Evolutionary conservation across 2,113 vertebrate genomes (phyloP).

Genomic region (Ceratotherium simum): DNA sequence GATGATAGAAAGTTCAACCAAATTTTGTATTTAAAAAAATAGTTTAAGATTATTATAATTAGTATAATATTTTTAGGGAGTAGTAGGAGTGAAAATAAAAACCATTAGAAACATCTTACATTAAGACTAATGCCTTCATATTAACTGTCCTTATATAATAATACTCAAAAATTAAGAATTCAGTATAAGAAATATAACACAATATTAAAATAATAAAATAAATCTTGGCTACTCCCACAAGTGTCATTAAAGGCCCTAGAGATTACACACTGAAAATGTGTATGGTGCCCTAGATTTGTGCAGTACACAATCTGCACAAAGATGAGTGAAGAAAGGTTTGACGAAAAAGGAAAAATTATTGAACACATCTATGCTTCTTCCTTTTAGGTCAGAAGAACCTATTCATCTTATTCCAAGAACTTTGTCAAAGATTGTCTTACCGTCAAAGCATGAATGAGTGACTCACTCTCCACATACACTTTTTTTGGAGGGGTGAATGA

Average conservation of each 20-base stretch:
- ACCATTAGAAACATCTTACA: background rate
- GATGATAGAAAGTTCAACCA: background rate
- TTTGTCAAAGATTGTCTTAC: background rate
- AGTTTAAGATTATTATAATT: background rate
- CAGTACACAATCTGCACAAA: background rate
- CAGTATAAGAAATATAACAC: background rate
- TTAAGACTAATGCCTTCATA: background rate
- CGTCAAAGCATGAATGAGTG: background rate
- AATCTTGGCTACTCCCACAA: background rate
- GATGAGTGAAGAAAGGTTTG: background rate
- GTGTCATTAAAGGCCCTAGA: background rate
- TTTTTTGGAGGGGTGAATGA: background rate
- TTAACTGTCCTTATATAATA: background rate
- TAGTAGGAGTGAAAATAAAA: background rate
- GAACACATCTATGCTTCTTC: background rate
- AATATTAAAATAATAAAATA: conserved; percentile 9
- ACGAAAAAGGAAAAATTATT: background rate
- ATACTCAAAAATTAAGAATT: background rate
- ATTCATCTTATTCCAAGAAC: background rate
- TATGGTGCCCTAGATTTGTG: background rate
- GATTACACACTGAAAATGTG: background rate
- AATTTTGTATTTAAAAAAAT: background rate
- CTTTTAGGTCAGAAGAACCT: background rate
- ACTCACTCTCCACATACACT: background rate
- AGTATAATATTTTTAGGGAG: background rate